Percentiles rank a stretch among this genome's conserved stretches.
Conservation (phyloP, 2,113 vertebrate species). For the Pelodiscus sinensis region DNA sequence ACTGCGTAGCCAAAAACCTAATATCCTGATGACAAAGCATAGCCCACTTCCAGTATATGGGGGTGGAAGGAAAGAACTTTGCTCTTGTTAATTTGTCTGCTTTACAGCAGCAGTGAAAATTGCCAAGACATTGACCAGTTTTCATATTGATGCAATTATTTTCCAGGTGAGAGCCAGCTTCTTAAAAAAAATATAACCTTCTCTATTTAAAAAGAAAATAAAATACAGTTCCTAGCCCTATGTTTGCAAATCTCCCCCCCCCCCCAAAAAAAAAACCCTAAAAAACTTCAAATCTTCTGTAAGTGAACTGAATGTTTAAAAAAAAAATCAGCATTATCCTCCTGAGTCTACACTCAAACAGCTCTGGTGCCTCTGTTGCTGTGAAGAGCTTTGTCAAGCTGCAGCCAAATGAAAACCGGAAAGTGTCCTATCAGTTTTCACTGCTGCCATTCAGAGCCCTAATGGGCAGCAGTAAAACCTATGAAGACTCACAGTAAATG, state of each 20-base stretch:
- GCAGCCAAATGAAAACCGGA: background rate
- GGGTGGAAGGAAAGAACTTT: background rate
- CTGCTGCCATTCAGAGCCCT: background rate
- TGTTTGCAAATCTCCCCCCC: background rate
- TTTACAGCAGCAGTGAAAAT: background rate
- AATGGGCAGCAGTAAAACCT: background rate
- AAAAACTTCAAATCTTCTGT: background rate
- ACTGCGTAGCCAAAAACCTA: background rate
- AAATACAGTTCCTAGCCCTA: background rate
- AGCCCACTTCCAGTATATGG: background rate
- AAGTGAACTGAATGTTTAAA: background rate
- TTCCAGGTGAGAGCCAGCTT: background rate
- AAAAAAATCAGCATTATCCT: background rate
- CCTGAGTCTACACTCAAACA: background rate
- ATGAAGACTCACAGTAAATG: background rate
- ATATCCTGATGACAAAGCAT: background rate
- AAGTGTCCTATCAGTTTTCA: background rate
- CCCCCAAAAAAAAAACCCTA: background rate
- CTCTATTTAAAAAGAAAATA: background rate
- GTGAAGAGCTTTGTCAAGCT: background rate
- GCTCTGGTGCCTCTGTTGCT: background rate
- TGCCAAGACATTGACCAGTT: background rate
- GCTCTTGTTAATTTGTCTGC: background rate
- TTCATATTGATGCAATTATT: background rate
- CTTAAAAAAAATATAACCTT: background rate